Percentiles rank a stretch among this genome's conserved stretches.
phyloP scores from a whole-genome alignment of 30 jellyfish, hydroid and myxozoan genomes.

The Cassiopea andromeda region DNA sequence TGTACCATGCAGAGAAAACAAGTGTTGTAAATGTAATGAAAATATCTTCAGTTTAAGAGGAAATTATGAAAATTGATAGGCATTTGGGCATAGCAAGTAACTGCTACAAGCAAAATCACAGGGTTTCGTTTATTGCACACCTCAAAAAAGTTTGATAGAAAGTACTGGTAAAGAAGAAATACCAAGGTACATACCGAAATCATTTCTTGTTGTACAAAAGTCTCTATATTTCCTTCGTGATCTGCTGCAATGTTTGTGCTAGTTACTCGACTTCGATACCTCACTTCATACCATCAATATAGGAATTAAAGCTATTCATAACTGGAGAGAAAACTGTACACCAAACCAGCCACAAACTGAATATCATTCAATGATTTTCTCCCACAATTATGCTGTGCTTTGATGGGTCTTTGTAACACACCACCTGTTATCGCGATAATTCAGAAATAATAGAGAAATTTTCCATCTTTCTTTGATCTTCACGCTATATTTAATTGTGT shows the following conservation, averaged over 20 bases:
- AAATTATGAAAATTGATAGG: no score
- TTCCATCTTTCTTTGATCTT: neutral
- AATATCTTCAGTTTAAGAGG: no score
- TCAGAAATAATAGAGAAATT: neutral
- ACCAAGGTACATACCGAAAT: neutral
- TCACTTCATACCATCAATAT: neutral
- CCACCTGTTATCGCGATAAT: neutral
- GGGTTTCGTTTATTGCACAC: no score
- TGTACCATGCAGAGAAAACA: no score
- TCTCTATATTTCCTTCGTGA: neutral
- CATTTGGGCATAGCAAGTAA: no score
- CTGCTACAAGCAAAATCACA: no score
- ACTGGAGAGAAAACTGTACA: neutral
- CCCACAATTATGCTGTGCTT: neutral
- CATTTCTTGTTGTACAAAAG: neutral
- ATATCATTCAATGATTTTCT: neutral
- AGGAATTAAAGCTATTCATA: neutral
- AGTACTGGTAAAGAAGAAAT: no score
- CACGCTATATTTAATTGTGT: neutral
- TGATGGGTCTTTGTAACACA: neutral
- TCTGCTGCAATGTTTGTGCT: neutral
- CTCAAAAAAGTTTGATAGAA: no score
- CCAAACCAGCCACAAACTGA: neutral
- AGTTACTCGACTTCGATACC: neutral
- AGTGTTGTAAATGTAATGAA: no score